Evolutionary conservation across 2,797 vertebrate species (phyloP).

Genomic region (Lemur catta): DNA sequence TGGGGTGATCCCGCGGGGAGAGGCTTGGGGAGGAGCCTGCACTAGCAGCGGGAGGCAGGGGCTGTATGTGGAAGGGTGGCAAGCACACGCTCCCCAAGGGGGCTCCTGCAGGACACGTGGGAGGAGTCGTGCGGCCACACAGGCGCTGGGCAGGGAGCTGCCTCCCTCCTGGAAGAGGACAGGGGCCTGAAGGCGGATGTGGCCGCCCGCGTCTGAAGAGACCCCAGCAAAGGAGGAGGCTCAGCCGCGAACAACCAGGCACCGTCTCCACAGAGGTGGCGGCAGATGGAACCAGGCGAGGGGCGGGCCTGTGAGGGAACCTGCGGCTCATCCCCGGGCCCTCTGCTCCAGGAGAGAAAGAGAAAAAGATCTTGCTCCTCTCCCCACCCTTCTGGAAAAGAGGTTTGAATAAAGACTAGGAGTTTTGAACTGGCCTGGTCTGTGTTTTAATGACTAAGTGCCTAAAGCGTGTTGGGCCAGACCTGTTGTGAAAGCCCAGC

Average conservation of each 20-base stretch:
- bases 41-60: neutral
- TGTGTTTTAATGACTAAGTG: neutral
- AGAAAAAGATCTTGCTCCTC: neutral
- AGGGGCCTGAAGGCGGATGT: neutral
- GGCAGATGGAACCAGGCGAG: neutral
- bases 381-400: neutral
- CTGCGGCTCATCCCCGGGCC: accelerated
- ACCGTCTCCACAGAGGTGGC: neutral
- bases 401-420: neutral
- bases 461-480: neutral
- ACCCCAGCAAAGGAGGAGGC: neutral
- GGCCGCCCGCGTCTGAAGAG: neutral
- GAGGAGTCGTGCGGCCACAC: neutral
- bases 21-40: neutral
- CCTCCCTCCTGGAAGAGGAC: neutral
- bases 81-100: neutral
- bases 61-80: neutral
- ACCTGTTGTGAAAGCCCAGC: neutral
- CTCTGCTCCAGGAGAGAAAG: neutral
- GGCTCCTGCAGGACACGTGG: neutral
- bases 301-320: neutral
- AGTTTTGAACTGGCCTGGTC: neutral
- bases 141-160: neutral
- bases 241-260: neutral
- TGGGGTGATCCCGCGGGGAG: neutral